Conservation (phyloP, 1,140 invertebrate genomes). For the Matsumurasca onukii region DNA sequence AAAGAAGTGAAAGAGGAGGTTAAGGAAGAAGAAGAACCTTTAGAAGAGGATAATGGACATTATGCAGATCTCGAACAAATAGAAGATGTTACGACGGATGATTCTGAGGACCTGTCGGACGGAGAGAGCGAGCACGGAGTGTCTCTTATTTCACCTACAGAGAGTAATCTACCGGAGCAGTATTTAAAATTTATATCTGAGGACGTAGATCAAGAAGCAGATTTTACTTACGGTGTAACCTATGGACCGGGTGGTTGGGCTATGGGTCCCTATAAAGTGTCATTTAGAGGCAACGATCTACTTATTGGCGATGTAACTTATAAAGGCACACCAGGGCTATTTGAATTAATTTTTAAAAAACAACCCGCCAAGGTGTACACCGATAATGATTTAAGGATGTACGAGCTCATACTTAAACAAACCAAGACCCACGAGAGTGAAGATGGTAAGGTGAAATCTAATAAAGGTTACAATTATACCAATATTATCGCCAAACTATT, state of each 20-base stretch:
- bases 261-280: background rate
- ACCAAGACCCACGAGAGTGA: background rate
- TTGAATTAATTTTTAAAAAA: background rate
- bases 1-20: background rate
- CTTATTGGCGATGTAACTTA: background rate
- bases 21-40: background rate
- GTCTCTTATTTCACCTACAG: background rate
- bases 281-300: background rate
- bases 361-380: constrained; percentile 1
- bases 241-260: background rate
- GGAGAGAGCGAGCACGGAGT: background rate
- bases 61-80: background rate
- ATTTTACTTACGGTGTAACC: background rate
- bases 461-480: constrained; percentile 8
- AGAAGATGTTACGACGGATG: background rate
- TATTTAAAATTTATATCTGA: background rate
- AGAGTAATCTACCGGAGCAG: background rate
- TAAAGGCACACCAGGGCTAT: constrained; percentile 1
- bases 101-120: background rate
- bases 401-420: background rate
- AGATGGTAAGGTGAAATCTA: background rate
- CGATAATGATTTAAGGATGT: background rate
- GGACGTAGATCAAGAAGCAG: background rate
- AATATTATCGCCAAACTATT: background rate
- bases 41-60: background rate